Conservation (phyloP, 2,888 invertebrate genomes). For the Azorinus chamasolen region DNA sequence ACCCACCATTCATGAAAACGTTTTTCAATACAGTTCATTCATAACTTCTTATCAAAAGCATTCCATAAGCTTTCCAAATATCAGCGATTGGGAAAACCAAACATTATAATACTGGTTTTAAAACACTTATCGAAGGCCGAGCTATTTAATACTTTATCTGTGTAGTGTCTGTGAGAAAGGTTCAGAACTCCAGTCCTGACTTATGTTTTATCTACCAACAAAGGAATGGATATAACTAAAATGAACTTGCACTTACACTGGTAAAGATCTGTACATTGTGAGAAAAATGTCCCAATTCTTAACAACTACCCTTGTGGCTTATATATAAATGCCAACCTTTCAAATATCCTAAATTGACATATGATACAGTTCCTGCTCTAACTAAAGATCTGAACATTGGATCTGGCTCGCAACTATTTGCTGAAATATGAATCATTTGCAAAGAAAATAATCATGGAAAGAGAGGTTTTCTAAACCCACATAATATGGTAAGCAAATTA, state of each 20-base stretch:
- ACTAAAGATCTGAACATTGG: too few relatives aligned
- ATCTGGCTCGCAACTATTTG: too few relatives aligned
- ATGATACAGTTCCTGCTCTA: too few relatives aligned
- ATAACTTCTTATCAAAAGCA: slow-evolving; percentile 50
- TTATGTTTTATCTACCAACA: slow-evolving; percentile 44
- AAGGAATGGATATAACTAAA: slow-evolving; percentile 35
- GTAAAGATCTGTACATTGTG: too few relatives aligned
- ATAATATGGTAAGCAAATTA: too few relatives aligned
- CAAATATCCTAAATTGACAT: too few relatives aligned
- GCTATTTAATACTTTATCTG: slow-evolving; percentile 43
- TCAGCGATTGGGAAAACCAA: slow-evolving; percentile 42
- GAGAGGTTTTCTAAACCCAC: too few relatives aligned
- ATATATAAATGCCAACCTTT: too few relatives aligned
- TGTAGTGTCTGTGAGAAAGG: slow-evolving; percentile 34
- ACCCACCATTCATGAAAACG: slow-evolving; percentile 39
- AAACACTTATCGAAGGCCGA: slow-evolving; percentile 43
- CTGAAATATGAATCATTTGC: too few relatives aligned
- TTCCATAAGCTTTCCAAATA: slow-evolving; percentile 45
- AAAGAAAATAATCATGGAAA: too few relatives aligned
- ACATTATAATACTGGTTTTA: slow-evolving; percentile 40
- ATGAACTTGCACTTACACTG: slow-evolving; percentile 1
- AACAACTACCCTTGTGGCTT: too few relatives aligned
- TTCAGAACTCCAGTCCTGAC: slow-evolving; percentile 26
- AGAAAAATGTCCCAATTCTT: too few relatives aligned
- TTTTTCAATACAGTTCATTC: slow-evolving; percentile 45